Evolutionary conservation across 2,888 invertebrate genomes (phyloP), one percentile per base, ranked within the genome.

Genomic region (Crepidodera aurea): DNA sequence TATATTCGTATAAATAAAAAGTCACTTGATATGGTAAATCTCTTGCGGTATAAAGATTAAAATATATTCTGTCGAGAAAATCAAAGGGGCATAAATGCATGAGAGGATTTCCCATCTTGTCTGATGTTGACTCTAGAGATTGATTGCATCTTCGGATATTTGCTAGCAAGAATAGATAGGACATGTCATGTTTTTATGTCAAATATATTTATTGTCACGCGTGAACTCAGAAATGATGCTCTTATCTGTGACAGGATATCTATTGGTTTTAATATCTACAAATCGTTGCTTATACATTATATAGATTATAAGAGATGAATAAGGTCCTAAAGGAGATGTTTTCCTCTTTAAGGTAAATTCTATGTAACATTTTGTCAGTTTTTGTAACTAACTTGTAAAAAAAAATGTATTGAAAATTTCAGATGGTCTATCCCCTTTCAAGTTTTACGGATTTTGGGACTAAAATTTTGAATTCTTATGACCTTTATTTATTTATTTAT

Each of bases 81-180:
- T 37, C 37, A 37, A 37, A 37, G 37, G 12, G 37, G 37, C 37
- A 37, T 37, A 37, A 37, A 37, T 37, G 37, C 37, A 37, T 37
- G 37, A 37, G 37, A 2, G 2, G 15, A 12, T 12, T 13, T 37
- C 15, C 15, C 15, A 4, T 37, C 37, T 3, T 37, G 37, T 37
- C 15, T 37, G 13, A 37, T 37, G 37, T 37, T 37, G 37, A 13
- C 37, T 37, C 37, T 37, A 13, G 15, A 37, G 37, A 37, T 37
- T 37, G 37, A 37, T 37, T 37, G 37, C 37, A 37, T 37, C 37
- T 15, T 37, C 8, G 13, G 37, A 37, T 37, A 37, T 37, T 37
- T 37, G 13, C 37, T 15, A 10, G 5, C 13, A 37, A 37, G 15
- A 37, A 37, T 37, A 37, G 37, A 37, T 37, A 3, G 37, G 10